Percentiles rank a stretch among this genome's conserved stretches.
phyloP scores from a whole-genome alignment of 2,113 vertebrate species.

The Cathartes aura region DNA sequence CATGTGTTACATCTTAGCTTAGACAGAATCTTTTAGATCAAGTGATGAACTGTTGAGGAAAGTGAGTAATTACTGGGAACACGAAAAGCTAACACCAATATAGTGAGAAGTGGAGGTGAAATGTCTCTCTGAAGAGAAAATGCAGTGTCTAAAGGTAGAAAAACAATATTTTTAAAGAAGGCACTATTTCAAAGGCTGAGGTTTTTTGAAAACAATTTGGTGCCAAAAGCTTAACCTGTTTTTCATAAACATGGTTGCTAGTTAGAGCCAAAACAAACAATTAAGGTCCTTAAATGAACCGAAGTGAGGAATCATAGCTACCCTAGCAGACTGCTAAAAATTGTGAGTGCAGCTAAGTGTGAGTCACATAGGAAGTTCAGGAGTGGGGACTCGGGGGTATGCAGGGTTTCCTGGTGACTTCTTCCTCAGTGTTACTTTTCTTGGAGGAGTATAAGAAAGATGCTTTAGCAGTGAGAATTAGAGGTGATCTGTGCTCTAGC shows the following conservation, averaged over 20 bases:
- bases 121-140: conserved; percentile 45
- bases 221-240: conserved; percentile 85
- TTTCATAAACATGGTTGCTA: conserved; percentile 77
- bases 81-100: not conserved
- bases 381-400: fast-evolving
- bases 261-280: conserved; percentile 75
- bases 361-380: not conserved
- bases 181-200: conserved; percentile 68
- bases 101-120: not conserved
- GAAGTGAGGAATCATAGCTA: conserved; percentile 37
- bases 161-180: conserved; percentile 34
- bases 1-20: not conserved
- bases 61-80: not conserved
- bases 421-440: not conserved
- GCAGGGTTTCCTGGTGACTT: not conserved
- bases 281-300: conserved; percentile 78
- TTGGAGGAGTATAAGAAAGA: not conserved
- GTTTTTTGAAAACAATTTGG: conserved; percentile 66
- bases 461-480: not conserved
- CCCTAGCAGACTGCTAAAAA: conserved; percentile 19
- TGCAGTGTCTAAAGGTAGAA: conserved; percentile 35
- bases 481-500: not conserved
- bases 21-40: not conserved
- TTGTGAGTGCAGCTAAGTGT: not conserved
- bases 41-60: not conserved